A percentile compares a stretch with the other conserved stretches of the same genome.
Evolutionary conservation across 2,888 invertebrate species (phyloP).

Genomic region (Campoplex capitator): DNA sequence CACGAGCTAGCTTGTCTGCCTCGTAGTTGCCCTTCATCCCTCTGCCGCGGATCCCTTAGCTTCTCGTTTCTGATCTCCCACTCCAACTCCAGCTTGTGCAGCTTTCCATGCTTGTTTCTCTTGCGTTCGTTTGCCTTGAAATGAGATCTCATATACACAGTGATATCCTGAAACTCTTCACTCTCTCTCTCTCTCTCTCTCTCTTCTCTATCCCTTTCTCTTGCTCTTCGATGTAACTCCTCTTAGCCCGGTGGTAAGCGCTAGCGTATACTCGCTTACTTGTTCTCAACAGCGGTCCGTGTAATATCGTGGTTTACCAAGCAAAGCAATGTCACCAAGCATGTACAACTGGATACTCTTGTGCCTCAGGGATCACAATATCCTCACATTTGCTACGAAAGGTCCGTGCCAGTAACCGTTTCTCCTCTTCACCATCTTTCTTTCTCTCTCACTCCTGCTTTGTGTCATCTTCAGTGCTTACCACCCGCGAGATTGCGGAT

Average conservation of each 20-base stretch:
- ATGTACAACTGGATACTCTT: conserved; percentile 43
- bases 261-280: conserved; percentile 50
- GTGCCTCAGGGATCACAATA: conserved; percentile 75
- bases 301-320: conserved; percentile 74
- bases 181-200: conserved; percentile 54
- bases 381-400: conserved; percentile 69
- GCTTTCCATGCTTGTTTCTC: conserved; percentile 26
- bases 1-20: conserved; percentile 53
- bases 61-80: conserved; percentile 46
- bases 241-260: conserved; percentile 28
- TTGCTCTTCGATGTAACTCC: conserved; percentile 35
- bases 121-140: conserved; percentile 12
- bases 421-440: conserved; percentile 3
- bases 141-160: conserved; percentile 30
- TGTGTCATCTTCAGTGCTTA: conserved; percentile 24
- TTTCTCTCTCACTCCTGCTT: background rate
- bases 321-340: conserved; percentile 62
- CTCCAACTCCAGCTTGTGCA: conserved; percentile 25
- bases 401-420: conserved; percentile 23
- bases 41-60: conserved; percentile 12
- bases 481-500: conserved; percentile 21
- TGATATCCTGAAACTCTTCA: conserved; percentile 33
- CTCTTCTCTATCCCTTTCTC: conserved; percentile 56
- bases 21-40: conserved; percentile 34
- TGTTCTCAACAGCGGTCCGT: conserved; percentile 61